Percentiles rank a stretch among this genome's conserved stretches.
phyloP scores from a whole-genome alignment of 2,113 vertebrate genomes.

The Podarcis muralis region DNA sequence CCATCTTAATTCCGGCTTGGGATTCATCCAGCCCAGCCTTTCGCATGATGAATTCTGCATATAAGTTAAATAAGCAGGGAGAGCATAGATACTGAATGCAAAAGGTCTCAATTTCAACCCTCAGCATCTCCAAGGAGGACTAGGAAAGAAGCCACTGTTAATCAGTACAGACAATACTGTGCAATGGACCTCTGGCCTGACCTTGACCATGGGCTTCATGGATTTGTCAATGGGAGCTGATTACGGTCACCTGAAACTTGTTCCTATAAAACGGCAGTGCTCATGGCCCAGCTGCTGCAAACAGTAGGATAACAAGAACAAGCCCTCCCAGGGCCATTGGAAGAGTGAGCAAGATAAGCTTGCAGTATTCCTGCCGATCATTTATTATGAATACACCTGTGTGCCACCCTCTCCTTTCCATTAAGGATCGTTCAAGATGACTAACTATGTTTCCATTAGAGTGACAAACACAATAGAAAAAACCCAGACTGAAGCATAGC shows the following conservation, averaged over 20 bases:
- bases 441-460: not conserved
- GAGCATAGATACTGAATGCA: no score
- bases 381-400: not conserved
- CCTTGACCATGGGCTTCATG: no score
- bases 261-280: not conserved
- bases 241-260: not conserved
- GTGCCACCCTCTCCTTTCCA: not conserved
- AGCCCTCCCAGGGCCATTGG: not conserved
- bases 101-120: no score
- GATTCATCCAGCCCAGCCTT: no score
- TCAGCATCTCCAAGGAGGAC: no score
- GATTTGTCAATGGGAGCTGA: not conserved
- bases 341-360: not conserved
- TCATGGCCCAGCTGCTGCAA: not conserved
- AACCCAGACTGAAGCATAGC: not conserved
- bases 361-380: not conserved
- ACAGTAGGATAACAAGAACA: not conserved
- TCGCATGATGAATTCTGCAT: no score
- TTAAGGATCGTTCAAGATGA: no score
- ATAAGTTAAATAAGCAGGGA: no score
- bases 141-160: no score
- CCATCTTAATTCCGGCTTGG: no score
- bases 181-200: no score
- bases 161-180: no score
- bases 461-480: not conserved